Percentiles rank a stretch among this genome's conserved stretches.
phyloP scores from a whole-genome alignment of 2,888 invertebrate genomes.

The Clostera curtula region DNA sequence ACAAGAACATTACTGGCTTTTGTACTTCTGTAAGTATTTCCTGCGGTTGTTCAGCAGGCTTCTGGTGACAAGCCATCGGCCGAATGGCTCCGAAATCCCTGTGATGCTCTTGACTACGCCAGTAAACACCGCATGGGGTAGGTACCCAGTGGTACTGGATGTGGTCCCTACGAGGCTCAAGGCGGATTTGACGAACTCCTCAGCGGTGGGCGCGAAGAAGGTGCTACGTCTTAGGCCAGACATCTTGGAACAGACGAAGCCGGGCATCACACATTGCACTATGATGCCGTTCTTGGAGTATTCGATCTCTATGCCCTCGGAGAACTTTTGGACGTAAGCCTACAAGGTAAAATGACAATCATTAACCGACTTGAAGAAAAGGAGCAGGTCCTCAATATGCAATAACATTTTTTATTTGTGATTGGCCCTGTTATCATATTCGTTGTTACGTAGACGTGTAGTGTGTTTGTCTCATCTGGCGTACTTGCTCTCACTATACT shows the following conservation, averaged over 20 bases:
- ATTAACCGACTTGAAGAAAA: not conserved
- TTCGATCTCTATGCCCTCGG: conserved; percentile 84
- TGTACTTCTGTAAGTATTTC: conserved; percentile 73
- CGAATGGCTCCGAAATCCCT: conserved; percentile 66
- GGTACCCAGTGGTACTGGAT: conserved; percentile 83
- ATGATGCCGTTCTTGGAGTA: conserved; percentile 82
- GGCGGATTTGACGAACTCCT: conserved; percentile 81
- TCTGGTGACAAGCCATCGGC: conserved; percentile 77
- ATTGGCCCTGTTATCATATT: too few relatives aligned
- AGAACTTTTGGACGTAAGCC: conserved; percentile 88
- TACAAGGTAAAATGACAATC: conserved; percentile 35
- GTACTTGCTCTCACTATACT: too few relatives aligned
- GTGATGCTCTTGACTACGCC: conserved; percentile 60
- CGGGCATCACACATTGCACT: conserved; percentile 89
- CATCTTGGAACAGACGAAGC: conserved; percentile 94
- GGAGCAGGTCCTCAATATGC: not conserved
- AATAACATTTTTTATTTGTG: too few relatives aligned
- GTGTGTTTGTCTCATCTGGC: too few relatives aligned
- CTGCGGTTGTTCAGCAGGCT: conserved; percentile 79
- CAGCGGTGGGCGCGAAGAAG: conserved; percentile 84
- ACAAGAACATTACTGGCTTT: conserved; percentile 45
- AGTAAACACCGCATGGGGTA: conserved; percentile 79
- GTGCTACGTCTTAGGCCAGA: conserved; percentile 84
- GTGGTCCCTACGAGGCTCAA: conserved; percentile 81
- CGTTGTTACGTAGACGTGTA: too few relatives aligned